These are phyloP conservation scores for Rhopalosiphum maidis DNA, from an alignment of 1,140 invertebrate species.

Conservation along the genomic window DNA sequence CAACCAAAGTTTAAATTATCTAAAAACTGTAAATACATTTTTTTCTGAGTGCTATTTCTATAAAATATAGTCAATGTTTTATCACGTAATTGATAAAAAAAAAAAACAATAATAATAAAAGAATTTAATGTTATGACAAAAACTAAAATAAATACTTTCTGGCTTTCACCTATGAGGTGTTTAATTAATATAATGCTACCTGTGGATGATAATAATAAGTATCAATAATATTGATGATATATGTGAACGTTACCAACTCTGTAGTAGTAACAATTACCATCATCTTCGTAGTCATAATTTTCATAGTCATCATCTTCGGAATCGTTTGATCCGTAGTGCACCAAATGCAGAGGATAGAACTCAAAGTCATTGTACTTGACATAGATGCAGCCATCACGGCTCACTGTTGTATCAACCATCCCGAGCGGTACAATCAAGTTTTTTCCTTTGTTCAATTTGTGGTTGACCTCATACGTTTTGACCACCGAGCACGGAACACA, in stretches of 20 bases:
- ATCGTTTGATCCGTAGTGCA: not conserved
- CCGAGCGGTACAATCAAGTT: not conserved
- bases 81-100: not conserved
- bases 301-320: no score
- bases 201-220: not conserved
- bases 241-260: not conserved
- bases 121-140: not conserved
- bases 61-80: not conserved
- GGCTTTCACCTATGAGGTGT: no score
- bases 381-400: not conserved
- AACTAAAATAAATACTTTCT: not conserved
- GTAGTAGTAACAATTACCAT: no score
- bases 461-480: not conserved
- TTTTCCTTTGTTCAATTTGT: not conserved
- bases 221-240: not conserved
- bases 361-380: constrained; percentile 59
- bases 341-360: constrained; percentile 56
- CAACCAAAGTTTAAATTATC: no score
- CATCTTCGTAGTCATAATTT: no score
- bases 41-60: not conserved
- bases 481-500: not conserved
- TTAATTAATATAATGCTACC: not conserved
- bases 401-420: not conserved
- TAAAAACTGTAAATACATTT: not conserved
- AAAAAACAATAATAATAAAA: not conserved